Conservation (phyloP, 2,113 vertebrate species). For the Miniopterus natalensis region DNA sequence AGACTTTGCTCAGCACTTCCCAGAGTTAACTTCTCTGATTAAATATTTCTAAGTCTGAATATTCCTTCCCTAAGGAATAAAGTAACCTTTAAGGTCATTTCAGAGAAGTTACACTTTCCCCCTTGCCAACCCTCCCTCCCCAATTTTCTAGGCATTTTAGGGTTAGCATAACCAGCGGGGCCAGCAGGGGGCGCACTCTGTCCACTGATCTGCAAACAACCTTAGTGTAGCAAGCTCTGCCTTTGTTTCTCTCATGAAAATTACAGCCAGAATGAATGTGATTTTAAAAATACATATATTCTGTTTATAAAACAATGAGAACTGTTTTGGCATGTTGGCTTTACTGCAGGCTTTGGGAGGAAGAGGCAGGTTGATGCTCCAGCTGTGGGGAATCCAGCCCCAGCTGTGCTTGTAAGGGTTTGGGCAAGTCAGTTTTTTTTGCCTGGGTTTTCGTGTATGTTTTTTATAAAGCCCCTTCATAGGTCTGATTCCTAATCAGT, state of each 20-base stretch:
- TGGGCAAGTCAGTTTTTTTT: not conserved
- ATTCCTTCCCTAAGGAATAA: slow-evolving; percentile 40
- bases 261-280: not conserved
- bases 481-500: not conserved
- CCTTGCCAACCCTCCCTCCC: not conserved
- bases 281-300: not conserved
- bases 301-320: not conserved
- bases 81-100: slow-evolving; percentile 24
- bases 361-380: not conserved
- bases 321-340: rapidly evolving
- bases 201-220: not conserved
- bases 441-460: not conserved
- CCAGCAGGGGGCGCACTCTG: slow-evolving; percentile 22
- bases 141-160: not conserved
- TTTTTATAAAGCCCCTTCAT: not conserved
- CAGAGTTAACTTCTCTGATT: not conserved
- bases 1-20: not conserved
- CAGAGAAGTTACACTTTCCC: not conserved
- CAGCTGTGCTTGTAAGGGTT: not conserved
- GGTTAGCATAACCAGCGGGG: not conserved
- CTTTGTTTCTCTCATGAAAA: not conserved
- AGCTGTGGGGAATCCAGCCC: not conserved
- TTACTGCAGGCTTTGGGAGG: not conserved
- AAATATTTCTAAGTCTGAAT: not conserved
- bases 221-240: not conserved